phyloP scores from a whole-genome alignment of 1,140 invertebrate genomes.

The Nasonia vitripennis region DNA sequence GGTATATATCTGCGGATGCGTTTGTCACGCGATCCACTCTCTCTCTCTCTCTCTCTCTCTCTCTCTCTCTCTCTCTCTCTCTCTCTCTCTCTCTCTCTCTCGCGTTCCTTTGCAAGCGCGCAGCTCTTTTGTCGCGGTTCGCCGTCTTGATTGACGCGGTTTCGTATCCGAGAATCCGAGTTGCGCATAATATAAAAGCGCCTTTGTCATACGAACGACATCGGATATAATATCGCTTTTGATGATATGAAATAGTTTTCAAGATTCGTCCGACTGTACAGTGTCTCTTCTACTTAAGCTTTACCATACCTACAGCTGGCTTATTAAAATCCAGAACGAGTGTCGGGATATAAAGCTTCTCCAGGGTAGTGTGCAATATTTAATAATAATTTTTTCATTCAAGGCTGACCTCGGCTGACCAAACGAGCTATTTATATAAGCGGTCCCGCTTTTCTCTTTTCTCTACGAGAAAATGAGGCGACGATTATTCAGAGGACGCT shows the following conservation, averaged over 20 bases:
- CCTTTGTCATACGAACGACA: too few relatives aligned
- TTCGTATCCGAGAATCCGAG: too few relatives aligned
- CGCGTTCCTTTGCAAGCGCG: not conserved
- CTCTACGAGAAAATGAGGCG: not conserved
- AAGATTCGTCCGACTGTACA: too few relatives aligned
- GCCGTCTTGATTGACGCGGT: too few relatives aligned
- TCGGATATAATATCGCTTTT: too few relatives aligned
- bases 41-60: too few relatives aligned
- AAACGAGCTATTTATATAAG: not conserved
- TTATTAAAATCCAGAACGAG: too few relatives aligned
- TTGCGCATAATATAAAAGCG: too few relatives aligned
- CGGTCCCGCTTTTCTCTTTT: not conserved
- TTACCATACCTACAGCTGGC: too few relatives aligned
- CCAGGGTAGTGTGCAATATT: not conserved
- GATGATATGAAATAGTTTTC: too few relatives aligned
- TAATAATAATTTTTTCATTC: not conserved
- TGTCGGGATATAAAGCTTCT: not conserved
- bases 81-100: not conserved
- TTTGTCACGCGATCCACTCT: slow-evolving; percentile 2
- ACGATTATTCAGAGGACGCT: not conserved
- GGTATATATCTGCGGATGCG: not conserved
- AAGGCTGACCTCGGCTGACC: not conserved
- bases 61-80: too few relatives aligned
- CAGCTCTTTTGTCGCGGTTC: not conserved
- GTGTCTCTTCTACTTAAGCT: too few relatives aligned